Evolutionary conservation across 2,888 invertebrate genomes (phyloP), one percentile per base, ranked within the genome.

Genomic region (Steinernema scapterisci): DNA sequence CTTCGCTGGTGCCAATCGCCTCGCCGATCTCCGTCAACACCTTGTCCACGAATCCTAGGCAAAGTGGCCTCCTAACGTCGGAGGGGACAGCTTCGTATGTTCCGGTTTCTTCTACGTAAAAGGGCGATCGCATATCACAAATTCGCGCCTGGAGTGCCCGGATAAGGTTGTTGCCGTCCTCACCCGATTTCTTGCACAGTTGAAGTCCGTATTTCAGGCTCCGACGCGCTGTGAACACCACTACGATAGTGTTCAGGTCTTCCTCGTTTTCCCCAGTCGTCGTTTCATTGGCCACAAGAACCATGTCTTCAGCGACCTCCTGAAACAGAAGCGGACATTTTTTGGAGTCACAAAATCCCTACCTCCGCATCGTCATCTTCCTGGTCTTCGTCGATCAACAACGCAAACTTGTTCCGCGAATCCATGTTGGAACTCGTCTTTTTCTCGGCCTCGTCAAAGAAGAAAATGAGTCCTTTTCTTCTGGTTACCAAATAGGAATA

Each of bases 381-480:
- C 7, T 27, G 31, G 27, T 63, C 63, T 38, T 38, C 38, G 9
- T 38, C 38, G 38, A 3, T 6, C 63, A 63, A 27, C 31, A 63
- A 25, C 2, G 63, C 63, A 27, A 31, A 63, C n/a, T 63, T 63
- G 63, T 63, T 63, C 31, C 13, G 2, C 7, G 63, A 25, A 31
- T 63, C 27, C 31, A 13, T 31, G 16, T 63, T 63, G 27, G 38
- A 16, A 9, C 25, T 6, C 63, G 27, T 38, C 31, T 25, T 19
- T 3, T 63, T 27, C 7, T 16, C 21, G 31, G 16, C 11, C 16
- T 63, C 63, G 31, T 63, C 63, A 31, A 31, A 63, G 63, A 63
- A 63, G 63, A 63, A 63, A 11, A 63, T 25, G 31, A 63, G 2
- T 3, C 63, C 63, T n/a, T 63, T 63, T 11, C 63, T 25, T n/a